These are phyloP conservation scores for Hassar affinis DNA, from an alignment of 2,113 vertebrate genomes.

Conservation along the genomic window DNA sequence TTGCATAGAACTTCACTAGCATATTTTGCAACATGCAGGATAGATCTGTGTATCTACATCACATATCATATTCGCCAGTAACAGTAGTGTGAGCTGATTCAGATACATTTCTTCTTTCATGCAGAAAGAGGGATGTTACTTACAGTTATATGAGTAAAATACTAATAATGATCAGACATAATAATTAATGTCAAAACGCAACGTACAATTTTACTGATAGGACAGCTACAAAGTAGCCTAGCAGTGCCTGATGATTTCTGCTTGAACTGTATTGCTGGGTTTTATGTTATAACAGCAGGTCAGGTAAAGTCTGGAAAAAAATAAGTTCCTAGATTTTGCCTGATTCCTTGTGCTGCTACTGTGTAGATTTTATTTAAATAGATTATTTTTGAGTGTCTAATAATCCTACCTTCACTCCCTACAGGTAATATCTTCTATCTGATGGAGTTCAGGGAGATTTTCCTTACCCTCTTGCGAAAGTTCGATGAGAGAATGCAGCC, in stretches of 20 bases:
- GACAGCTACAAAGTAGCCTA: background rate
- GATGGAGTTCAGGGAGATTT: constrained; percentile 95
- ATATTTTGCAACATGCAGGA: background rate
- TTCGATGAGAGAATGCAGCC: constrained; percentile 88
- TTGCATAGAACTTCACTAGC: background rate
- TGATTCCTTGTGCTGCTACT: background rate
- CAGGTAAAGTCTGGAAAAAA: background rate
- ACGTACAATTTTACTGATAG: background rate
- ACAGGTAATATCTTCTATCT: constrained; percentile 97
- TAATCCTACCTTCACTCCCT: background rate
- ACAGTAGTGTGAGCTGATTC: background rate
- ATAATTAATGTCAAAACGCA: background rate
- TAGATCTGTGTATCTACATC: background rate
- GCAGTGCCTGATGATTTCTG: background rate
- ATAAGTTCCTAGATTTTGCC: background rate
- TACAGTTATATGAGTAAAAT: background rate
- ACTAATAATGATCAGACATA: background rate
- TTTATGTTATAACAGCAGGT: background rate
- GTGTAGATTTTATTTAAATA: background rate
- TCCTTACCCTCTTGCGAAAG: constrained; percentile 88
- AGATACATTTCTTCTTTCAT: background rate
- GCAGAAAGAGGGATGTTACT: background rate
- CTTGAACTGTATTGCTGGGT: background rate
- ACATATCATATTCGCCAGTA: background rate
- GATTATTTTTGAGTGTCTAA: background rate